Evolutionary conservation across 2,888 invertebrate genomes (phyloP).

Genomic region (Drosophila mettleri): DNA sequence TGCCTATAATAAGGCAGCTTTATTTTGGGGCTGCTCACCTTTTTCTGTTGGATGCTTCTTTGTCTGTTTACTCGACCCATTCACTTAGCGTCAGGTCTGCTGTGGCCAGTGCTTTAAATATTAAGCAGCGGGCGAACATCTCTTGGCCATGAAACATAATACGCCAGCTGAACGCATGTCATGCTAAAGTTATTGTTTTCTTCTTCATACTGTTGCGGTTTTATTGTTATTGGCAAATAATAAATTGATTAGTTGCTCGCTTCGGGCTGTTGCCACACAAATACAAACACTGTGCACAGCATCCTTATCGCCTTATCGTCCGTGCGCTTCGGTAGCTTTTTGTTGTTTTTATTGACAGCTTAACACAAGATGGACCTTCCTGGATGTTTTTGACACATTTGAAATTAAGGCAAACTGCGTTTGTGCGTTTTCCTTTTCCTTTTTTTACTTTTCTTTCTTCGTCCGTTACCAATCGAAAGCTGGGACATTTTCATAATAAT

Average conservation of each 20-base stretch:
- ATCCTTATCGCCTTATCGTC: conserved; percentile 33
- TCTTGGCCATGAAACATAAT: conserved; percentile 35
- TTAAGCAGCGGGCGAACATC: conserved; percentile 27
- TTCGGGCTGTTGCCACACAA: conserved; percentile 4
- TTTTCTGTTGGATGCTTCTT: conserved; percentile 18
- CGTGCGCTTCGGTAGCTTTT: conserved; percentile 32
- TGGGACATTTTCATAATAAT: conserved; percentile 28
- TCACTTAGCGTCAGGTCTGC: not conserved
- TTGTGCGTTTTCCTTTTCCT: not conserved
- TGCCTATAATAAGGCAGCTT: conserved; percentile 11
- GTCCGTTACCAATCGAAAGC: conserved; percentile 19
- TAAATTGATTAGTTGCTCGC: conserved; percentile 71
- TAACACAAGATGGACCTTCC: conserved; percentile 22
- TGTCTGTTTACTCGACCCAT: conserved; percentile 20
- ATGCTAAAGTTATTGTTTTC: conserved; percentile 25
- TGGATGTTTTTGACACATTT: conserved; percentile 35
- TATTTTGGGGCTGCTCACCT: conserved; percentile 29
- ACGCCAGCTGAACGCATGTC: conserved; percentile 40
- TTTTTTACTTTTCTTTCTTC: not conserved
- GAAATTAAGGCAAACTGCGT: conserved; percentile 49
- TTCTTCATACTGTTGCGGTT: conserved; percentile 34
- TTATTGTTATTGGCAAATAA: conserved; percentile 72
- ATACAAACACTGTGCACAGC: not conserved
- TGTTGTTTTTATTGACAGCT: conserved; percentile 56
- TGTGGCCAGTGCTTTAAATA: conserved; percentile 57